A percentile compares a stretch with the other conserved stretches of the same genome.
phyloP scores from a whole-genome alignment of 2,797 vertebrate genomes.

The Oreochromis grahami region DNA sequence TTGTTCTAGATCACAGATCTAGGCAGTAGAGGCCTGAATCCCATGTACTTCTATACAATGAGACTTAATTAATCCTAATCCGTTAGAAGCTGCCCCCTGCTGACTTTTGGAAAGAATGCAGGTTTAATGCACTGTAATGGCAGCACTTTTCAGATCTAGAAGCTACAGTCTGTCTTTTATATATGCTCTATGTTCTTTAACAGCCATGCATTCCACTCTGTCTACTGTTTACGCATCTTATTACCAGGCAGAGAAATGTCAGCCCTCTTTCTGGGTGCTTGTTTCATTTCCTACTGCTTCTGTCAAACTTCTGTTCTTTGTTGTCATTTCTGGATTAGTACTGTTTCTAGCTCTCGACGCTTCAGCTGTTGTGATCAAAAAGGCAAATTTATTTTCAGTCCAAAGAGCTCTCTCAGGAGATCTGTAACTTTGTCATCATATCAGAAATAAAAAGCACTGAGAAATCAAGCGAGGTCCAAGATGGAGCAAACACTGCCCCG shows the following conservation, averaged over 20 bases:
- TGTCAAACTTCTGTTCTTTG: neutral
- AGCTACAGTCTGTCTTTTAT: neutral
- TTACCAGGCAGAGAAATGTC: neutral
- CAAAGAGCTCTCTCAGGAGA: neutral
- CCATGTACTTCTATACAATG: neutral
- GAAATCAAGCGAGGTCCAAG: neutral
- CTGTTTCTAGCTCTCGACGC: accelerated
- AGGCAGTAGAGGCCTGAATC: neutral
- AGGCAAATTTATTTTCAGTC: accelerated
- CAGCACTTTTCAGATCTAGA: accelerated
- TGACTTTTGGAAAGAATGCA: neutral
- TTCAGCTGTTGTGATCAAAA: neutral
- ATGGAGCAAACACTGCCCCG: neutral
- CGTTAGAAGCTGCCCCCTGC: neutral
- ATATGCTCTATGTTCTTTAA: neutral
- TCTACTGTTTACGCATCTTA: accelerated
- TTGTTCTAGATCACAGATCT: neutral
- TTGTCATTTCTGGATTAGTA: neutral
- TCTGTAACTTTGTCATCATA: neutral
- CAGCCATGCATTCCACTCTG: neutral
- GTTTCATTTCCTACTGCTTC: neutral
- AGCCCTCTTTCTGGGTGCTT: neutral
- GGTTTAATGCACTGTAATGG: neutral
- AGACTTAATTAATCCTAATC: neutral
- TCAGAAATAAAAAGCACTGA: neutral